Percentiles rank a stretch among this genome's conserved stretches.
Evolutionary conservation across 2,797 vertebrate species (phyloP).

Genomic region (Sciurus carolinensis): DNA sequence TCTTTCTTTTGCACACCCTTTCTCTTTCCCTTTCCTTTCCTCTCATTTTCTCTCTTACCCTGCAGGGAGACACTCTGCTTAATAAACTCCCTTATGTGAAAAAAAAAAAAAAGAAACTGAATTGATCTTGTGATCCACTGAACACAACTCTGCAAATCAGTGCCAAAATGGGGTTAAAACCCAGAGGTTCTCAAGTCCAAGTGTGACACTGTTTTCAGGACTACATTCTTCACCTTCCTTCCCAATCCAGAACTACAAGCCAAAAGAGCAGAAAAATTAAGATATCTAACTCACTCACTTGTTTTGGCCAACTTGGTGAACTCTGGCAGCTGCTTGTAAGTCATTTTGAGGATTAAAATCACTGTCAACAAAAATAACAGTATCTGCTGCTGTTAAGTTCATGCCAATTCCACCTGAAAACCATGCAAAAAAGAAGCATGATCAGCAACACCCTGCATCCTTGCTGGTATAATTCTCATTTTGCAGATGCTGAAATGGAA

Average conservation of each 20-base stretch:
- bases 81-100: no score
- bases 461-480: not conserved
- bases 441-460: not conserved
- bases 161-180: no score
- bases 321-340: constrained; percentile 95
- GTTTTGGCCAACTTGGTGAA: constrained; percentile 96
- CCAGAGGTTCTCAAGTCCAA: not conserved
- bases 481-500: not conserved
- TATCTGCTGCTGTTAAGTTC: constrained; percentile 97
- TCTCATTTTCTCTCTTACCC: no score
- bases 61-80: no score
- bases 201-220: not conserved
- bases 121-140: not conserved
- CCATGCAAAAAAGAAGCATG: constrained; percentile 39
- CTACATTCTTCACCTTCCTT: not conserved
- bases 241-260: not conserved
- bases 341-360: constrained; percentile 99
- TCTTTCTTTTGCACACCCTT: no score
- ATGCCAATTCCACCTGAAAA: constrained; percentile 95
- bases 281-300: constrained; percentile 89
- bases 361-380: constrained; percentile 95
- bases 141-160: not conserved
- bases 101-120: no score
- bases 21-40: no score
- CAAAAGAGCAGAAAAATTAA: not conserved